Evolutionary conservation across 2,797 vertebrate genomes (phyloP).

Genomic region (Argyrosomus regius): DNA sequence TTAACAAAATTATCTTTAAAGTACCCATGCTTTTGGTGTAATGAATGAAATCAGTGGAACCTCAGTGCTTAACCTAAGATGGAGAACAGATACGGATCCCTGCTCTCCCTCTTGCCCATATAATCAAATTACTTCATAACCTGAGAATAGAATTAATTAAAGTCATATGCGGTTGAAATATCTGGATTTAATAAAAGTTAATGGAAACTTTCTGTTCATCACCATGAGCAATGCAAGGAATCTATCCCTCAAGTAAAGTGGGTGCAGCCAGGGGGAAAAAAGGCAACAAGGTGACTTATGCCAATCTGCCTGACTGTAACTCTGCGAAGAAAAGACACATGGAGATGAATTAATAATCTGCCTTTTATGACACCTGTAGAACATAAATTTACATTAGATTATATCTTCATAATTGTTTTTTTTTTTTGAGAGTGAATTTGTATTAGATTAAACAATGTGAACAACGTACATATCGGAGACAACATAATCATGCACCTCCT

Average conservation of each 20-base stretch:
- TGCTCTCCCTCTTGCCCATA: slow-evolving; percentile 69
- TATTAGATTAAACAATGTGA: slow-evolving; percentile 4
- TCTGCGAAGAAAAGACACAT: background rate
- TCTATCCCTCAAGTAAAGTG: slow-evolving; percentile 36
- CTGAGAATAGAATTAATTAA: slow-evolving; percentile 81
- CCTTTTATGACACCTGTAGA: slow-evolving; percentile 15
- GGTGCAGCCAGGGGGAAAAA: slow-evolving; percentile 16
- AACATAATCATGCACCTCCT: background rate
- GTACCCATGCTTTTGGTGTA: slow-evolving; percentile 65
- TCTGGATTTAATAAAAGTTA: slow-evolving; percentile 78
- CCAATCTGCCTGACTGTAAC: background rate
- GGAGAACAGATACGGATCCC: slow-evolving; percentile 72
- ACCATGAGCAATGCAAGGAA: slow-evolving; percentile 44
- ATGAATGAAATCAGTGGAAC: slow-evolving; percentile 78
- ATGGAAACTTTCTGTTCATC: slow-evolving; percentile 79
- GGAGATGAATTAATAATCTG: slow-evolving; percentile 12
- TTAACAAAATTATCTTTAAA: slow-evolving; percentile 81
- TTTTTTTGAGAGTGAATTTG: background rate
- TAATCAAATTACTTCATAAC: slow-evolving; percentile 83
- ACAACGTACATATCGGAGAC: slow-evolving; percentile 6
- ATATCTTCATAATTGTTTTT: background rate
- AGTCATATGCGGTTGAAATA: slow-evolving; percentile 73
- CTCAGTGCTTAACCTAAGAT: slow-evolving; percentile 76
- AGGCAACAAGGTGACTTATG: slow-evolving; percentile 22
- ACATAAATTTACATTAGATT: slow-evolving; percentile 21